Evolutionary conservation across 2,888 invertebrate genomes (phyloP), one percentile per base, ranked within the genome.

Genomic region (Synanthedon myopaeformis): DNA sequence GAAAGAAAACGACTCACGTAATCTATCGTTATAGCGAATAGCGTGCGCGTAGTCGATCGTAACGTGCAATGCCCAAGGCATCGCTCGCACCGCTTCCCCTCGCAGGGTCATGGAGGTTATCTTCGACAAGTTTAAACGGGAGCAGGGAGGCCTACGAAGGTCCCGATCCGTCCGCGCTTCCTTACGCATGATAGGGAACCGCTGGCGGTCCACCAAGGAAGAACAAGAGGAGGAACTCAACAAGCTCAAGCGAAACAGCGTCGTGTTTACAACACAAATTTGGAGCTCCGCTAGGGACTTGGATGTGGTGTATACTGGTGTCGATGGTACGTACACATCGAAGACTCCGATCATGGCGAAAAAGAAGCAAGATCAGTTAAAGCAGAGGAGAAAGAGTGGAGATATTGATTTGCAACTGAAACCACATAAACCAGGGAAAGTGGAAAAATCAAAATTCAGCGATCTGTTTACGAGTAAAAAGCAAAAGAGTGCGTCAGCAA

Each of bases 121-220:
- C 76, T 76, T 86, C 76, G 88, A 88, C 63, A 83, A 76, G 72
- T 79, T 88, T 77, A 82, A 82, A 76, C 78, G 79, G 72, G 86
- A 86, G 74, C 83, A 83, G 70, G 82, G 82, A 69, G 85, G 81
- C 57, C 67, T 85, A 64, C 90, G 91, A 61, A 90, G 93, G 61
- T 89, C 92, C 61, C 89, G 91, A 74, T 92, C 92, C 60, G 92
- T 93, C 71, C 89, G 93, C 65, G 91, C 92, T 62, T 92, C 92
- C 61, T 79, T 93, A 62, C 90, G 92, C 61, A 76, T 91, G 72
- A 90, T 93, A 56, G 90, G 91, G 57, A 88, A 89, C 65, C 90
- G 91, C 72, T 90, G 91, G 82, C 88, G 90, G 63, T 76, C 83
- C 51, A 72, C 69, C 54, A 85, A 83, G 58, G 86, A 84, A 62